Base-by-base conservation (phyloP, 2,888 invertebrate species). In the Tillus elongatus region DNA sequence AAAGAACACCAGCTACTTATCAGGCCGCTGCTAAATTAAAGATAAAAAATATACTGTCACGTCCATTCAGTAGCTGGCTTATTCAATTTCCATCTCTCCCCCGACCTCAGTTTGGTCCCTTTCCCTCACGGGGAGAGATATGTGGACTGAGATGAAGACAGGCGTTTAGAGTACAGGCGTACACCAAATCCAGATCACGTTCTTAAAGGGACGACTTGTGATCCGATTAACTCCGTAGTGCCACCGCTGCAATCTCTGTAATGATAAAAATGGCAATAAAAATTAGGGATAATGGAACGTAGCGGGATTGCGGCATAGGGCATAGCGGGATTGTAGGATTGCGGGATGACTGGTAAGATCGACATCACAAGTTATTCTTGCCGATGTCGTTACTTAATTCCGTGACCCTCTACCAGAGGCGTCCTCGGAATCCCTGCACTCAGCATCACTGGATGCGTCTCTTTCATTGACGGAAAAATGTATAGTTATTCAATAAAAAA, bases 191-290 rank as follows among this genome's bases (percentile, higher is more conserved):
- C 63, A 51, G 63, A 64, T 63, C 65, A 61, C 60, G 63, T 63
- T 57, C 63, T 63, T 63, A 63, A 64, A 60, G 57, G 58, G 49
- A 57, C 55, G 54, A 50, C 55, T 61, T 59, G 60, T 65, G 64
- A 65, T 64, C 65, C 65, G 65, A 65, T 65, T 65, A 65, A 60
- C 59, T 63, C 56, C 43, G 50, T 57, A 51, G 54, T 56, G 58
- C 62, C 61, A 60, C 57, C 58, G 56, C 57, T 56, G 61, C 63
- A 64, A 64, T 64, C 65, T 64, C 58, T 47, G 63, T 63, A 64
- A 65, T 65, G 63, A 64, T 64, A 63, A 64, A 63, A 65, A 65
- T 62, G 61, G 62, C 61, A 64, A 65, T 65, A 64, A 64, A 66
- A 66, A 64, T 66, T 66, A 64, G 58, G 64, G 62, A 63, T 62